Base-by-base conservation (phyloP, 2,888 invertebrate species). In the Phlogophora meticulosa region DNA sequence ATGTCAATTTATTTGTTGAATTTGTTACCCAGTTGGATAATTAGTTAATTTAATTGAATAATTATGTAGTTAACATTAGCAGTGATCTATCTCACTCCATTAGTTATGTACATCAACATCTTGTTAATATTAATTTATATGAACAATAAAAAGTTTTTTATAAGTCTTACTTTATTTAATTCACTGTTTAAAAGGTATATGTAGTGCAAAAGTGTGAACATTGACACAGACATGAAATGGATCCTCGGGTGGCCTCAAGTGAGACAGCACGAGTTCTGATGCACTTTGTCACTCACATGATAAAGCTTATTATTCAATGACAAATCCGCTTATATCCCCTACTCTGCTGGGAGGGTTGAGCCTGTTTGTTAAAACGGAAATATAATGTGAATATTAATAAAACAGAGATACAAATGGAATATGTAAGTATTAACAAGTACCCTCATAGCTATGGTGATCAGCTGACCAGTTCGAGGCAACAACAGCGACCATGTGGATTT, bases 61-160 rank as follows among this genome's bases (percentile, higher is more conserved):
- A 69, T 58, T 34, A 52, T 42, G 28, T 71, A 79, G 82, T 72
- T 61, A 86, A 85, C 84, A 89, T 92, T 90, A 90, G 85, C 88
- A 86, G 69, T 87, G 80, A 76, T 82, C 68, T 75, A 71, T 78
- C 56, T 82, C 78, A 86, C 75, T 72, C 88, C 85, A 83, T 87
- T 85, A 90, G 87, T 87, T 85, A 83, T 72, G 73, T 85, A 90
- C 90, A 88, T 85, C 83, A 86, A 86, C 87, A 86, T 81, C 84
- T 86, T 81, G 89, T 91, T 90, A 91, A 90, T 90, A 91, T 85
- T 93, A 92, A 94, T 94, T 94, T 94, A 94, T 92, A 90, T 90
- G 91, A 93, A 92, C 91, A 94, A 93, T 93, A 92, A 92, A 91
- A 89, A 77, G 52, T 46, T 87, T 88, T 89, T 88, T 87, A 78